Evolutionary conservation across 2,888 invertebrate genomes (phyloP).

Genomic region (Ceramica pisi): DNA sequence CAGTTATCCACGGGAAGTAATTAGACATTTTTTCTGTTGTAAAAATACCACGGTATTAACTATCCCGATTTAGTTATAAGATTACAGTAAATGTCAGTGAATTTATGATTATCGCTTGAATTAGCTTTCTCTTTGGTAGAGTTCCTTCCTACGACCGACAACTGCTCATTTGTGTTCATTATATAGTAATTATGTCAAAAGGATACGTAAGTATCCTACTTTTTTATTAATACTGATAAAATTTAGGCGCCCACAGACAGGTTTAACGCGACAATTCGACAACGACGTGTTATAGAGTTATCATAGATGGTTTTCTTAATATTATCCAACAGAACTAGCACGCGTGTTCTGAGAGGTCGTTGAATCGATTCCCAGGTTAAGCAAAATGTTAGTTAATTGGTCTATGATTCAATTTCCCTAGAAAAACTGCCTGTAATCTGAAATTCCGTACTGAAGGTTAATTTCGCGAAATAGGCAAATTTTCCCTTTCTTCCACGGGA

Average conservation of each 20-base stretch:
- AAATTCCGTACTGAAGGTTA: too few species aligned
- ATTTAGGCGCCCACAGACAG: neutral
- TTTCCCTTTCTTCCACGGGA: too few species aligned
- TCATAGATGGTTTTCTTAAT: too few species aligned
- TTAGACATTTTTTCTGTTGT: neutral
- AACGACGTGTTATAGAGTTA: neutral
- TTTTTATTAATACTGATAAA: neutral
- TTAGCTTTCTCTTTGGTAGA: constrained; percentile 36
- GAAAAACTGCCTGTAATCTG: too few species aligned
- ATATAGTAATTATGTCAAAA: constrained; percentile 13
- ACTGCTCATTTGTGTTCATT: constrained; percentile 15
- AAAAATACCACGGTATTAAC: neutral
- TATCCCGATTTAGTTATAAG: neutral
- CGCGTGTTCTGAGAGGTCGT: too few species aligned
- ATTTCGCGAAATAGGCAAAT: too few species aligned
- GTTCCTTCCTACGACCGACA: constrained; percentile 45
- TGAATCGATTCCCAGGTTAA: too few species aligned
- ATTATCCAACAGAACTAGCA: too few species aligned
- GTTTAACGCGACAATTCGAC: neutral
- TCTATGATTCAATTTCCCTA: too few species aligned
- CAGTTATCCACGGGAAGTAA: neutral
- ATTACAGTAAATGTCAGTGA: constrained; percentile 35
- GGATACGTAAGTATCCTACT: constrained; percentile 39
- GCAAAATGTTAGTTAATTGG: too few species aligned
- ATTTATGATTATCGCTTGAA: constrained; percentile 28